Evolutionary conservation across 92 coral and sea anemone genomes (phyloP).

Genomic region (Phenganax marumi): DNA sequence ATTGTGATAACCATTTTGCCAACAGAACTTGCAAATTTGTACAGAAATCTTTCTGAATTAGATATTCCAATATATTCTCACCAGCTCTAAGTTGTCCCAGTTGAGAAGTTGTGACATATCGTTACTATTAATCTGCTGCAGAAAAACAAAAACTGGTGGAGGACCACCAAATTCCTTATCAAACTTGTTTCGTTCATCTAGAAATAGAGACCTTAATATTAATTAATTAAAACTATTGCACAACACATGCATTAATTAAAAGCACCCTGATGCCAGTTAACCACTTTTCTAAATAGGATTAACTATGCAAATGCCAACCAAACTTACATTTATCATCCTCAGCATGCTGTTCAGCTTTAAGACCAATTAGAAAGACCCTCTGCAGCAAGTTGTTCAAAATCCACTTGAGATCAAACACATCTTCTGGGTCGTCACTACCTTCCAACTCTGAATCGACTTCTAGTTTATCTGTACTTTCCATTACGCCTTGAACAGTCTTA

Average conservation of each 20-base stretch:
- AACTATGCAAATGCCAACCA: not conserved
- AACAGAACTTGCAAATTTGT: not conserved
- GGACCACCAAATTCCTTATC: conserved; percentile 62
- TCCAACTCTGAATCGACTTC: conserved; percentile 9
- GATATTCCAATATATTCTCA: conserved; percentile 3
- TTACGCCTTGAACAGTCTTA: not conserved
- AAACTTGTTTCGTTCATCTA: conserved; percentile 35
- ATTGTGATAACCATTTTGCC: not conserved
- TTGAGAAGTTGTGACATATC: conserved; percentile 42
- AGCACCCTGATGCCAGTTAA: too few relatives aligned
- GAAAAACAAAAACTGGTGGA: conserved; percentile 82
- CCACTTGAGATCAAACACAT: conserved; percentile 39
- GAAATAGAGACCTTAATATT: not conserved
- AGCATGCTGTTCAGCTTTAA: conserved; percentile 26
- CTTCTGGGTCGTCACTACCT: conserved; percentile 1
- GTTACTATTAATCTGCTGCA: conserved; percentile 61
- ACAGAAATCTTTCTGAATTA: not conserved
- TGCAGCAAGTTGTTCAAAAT: conserved; percentile 72
- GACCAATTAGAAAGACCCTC: conserved; percentile 71
- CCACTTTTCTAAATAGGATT: too few relatives aligned
- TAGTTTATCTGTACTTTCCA: not conserved
- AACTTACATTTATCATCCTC: conserved; percentile 46
- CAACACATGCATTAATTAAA: conserved; percentile 29
- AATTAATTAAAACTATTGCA: not conserved
- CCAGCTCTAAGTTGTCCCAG: conserved; percentile 79